A percentile compares a stretch with the other conserved stretches of the same genome.
These are phyloP conservation scores for Meleagris gallopavo DNA, from an alignment of 2,113 vertebrate species.

Conservation along the genomic window DNA sequence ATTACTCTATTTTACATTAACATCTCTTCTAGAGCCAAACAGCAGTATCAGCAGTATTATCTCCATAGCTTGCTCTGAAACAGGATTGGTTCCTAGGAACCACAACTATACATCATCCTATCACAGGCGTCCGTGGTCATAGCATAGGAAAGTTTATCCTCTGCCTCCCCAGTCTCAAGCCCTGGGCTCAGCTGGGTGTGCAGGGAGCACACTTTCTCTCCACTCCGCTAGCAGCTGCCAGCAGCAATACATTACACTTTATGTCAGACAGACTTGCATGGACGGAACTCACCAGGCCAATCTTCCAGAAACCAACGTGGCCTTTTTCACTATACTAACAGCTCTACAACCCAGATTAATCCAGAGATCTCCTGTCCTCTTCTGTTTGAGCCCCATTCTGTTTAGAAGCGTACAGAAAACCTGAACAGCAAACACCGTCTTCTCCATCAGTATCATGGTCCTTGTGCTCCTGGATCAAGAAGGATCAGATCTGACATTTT, in stretches of 20 bases:
- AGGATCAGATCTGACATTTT: background rate
- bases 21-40: constrained; percentile 56
- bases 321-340: background rate
- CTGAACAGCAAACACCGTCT: background rate
- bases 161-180: background rate
- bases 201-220: background rate
- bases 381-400: background rate
- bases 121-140: background rate
- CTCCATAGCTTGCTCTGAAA: constrained; percentile 14
- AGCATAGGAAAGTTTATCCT: background rate
- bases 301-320: background rate
- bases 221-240: background rate
- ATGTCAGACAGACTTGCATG: background rate
- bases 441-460: background rate
- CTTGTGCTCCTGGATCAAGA: background rate
- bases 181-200: background rate
- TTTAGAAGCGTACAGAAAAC: background rate
- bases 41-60: constrained; percentile 57
- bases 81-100: constrained; percentile 23
- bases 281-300: background rate
- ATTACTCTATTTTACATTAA: constrained; percentile 72
- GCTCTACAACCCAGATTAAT: background rate
- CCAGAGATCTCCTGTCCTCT: background rate
- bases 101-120: background rate
- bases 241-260: background rate